A percentile compares a stretch with the other conserved stretches of the same genome.
These are phyloP conservation scores for Callocephalon fimbriatum DNA, from an alignment of 2,113 vertebrate genomes.

Conservation along the genomic window DNA sequence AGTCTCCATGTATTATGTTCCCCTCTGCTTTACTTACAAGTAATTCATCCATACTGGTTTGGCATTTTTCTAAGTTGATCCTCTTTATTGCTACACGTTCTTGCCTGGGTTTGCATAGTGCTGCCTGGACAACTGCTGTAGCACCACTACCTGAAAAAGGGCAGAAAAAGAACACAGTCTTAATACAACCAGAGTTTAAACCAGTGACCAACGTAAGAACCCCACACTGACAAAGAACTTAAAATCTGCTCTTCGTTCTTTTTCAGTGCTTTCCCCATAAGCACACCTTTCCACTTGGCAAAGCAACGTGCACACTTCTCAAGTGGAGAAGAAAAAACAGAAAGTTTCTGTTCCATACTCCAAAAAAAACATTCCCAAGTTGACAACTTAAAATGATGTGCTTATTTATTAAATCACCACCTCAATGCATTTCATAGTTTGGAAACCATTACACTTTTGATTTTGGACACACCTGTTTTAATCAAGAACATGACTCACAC, in stretches of 20 bases:
- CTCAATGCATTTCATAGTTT: not conserved
- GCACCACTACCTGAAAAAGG: constrained; percentile 92
- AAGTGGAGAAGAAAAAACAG: not conserved
- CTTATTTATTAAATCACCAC: not conserved
- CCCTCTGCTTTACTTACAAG: constrained; percentile 84
- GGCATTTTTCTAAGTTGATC: constrained; percentile 99
- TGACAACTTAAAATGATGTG: not conserved
- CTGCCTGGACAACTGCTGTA: constrained; percentile 97
- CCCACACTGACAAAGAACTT: not conserved
- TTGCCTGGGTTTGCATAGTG: constrained; percentile 93
- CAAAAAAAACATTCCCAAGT: not conserved
- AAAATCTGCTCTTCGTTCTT: not conserved
- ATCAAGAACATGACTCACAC: not conserved
- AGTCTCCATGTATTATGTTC: not conserved
- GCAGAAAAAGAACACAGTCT: not conserved
- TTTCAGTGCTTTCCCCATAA: not conserved
- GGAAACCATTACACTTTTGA: not conserved
- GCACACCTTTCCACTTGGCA: not conserved
- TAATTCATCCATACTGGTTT: constrained; percentile 99
- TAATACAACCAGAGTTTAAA: not conserved
- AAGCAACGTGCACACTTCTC: not conserved
- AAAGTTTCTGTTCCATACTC: not conserved
- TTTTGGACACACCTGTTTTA: not conserved
- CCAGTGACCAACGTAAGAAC: not conserved
- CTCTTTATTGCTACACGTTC: constrained; percentile 98